phyloP scores from a whole-genome alignment of 2,113 vertebrate genomes.

The Climacteris rufus region DNA sequence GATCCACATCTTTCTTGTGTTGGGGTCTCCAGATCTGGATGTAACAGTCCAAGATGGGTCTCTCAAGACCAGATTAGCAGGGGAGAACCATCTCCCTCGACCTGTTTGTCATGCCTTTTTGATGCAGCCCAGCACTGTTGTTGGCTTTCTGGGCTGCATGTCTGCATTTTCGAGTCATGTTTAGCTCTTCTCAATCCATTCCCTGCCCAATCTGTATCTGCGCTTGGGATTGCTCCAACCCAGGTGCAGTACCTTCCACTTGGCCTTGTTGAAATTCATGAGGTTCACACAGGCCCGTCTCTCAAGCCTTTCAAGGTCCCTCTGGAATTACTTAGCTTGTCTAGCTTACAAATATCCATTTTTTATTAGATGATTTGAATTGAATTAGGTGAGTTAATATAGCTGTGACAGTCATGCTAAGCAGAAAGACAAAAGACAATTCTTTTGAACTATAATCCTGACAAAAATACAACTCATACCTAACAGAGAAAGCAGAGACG shows the following conservation, averaged over 20 bases:
- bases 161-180: fast-evolving
- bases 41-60: fast-evolving
- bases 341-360: not conserved
- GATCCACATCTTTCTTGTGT: not conserved
- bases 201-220: not conserved
- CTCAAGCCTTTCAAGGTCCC: not conserved
- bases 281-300: not conserved
- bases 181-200: not conserved
- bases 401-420: not conserved
- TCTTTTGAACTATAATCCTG: not conserved
- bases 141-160: not conserved
- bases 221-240: not conserved
- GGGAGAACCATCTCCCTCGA: not conserved
- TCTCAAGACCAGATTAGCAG: not conserved
- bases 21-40: not conserved
- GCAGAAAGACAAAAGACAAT: not conserved
- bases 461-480: not conserved
- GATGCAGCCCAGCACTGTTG: not conserved
- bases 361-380: not conserved
- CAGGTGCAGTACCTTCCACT: not conserved
- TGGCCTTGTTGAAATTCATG: not conserved
- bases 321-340: not conserved
- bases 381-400: not conserved
- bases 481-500: not conserved
- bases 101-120: fast-evolving